Base-by-base conservation (phyloP, 1,140 invertebrate species). In the Lepidurus apus region DNA sequence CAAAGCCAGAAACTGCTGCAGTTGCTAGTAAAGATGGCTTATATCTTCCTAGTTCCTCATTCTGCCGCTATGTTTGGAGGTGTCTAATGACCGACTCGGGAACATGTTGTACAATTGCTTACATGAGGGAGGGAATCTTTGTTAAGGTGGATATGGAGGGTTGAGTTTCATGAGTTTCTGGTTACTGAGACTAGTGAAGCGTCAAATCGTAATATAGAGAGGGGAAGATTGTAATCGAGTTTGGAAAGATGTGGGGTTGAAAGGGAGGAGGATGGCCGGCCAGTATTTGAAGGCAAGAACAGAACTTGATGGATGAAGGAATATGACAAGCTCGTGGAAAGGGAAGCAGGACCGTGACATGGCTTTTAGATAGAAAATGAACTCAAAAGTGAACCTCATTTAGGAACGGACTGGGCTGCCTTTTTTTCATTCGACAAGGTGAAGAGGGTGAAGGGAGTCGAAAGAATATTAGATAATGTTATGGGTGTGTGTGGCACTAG, bases 291-390 rank as follows among this genome's bases (percentile, higher is more conserved):
- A 4, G 34, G 34, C 34, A 34, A 34, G 34, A 3, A 34, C 34
- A 34, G 34, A 34, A 34, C 34, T 65, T 65, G 53, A 65, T 65
- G 53, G 53, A 65, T 65, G 53, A 65, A 65, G 53, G 53, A 65
- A 65, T 65, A 4, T 4, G 53, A 65, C 53, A n/a, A 21, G 6
- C 53, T 17, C 53, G 17, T 13, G 21, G 17, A 65, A 65, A n/a
- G n/a, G 17, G 17, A 1, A 65, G 34, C 34, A 65, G 53, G 5
- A 13, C 21, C 17, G 8, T 65, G 21, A 17, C 53, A 65, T 65
- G 53, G 13, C 53, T 65, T 65, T 65, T 65, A 34, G 34, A 34
- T 34, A 34, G 34, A 34, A 34, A 34, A 4, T 3, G 34, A 34
- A 34, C 34, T 34, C 34, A 21, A 17, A 65, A n/a, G 53, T 65